These are phyloP conservation scores for Pseudomyrmex pallidus DNA, from an alignment of 1,140 invertebrate genomes.

Conservation along the genomic window DNA sequence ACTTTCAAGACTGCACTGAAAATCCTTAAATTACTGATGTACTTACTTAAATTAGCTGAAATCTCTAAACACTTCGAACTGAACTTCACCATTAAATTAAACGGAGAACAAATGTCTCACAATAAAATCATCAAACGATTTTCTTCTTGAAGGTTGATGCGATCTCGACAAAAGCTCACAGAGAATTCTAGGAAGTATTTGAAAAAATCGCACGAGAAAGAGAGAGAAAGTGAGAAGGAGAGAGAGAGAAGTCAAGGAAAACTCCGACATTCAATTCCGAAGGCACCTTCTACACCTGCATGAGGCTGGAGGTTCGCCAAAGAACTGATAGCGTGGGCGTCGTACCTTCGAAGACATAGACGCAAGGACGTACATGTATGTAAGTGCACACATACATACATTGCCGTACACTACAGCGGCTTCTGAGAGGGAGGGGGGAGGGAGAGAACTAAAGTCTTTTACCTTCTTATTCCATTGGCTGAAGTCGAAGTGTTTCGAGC, in stretches of 20 bases:
- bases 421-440: constrained; percentile 52
- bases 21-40: no score
- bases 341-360: constrained; percentile 73
- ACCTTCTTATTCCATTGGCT: constrained; percentile 74
- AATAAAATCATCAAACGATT: no score
- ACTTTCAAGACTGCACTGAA: no score
- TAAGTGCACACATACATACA: neutral
- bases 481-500: constrained; percentile 62
- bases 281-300: constrained; percentile 67
- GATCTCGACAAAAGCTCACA: neutral
- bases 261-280: constrained; percentile 13
- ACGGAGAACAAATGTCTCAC: no score
- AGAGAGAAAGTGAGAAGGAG: neutral
- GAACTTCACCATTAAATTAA: no score
- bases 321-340: constrained; percentile 80
- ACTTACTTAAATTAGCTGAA: no score
- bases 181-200: neutral
- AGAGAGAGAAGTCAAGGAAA: no score
- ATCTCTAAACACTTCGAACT: no score
- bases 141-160: neutral
- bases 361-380: constrained; percentile 63
- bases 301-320: constrained; percentile 73
- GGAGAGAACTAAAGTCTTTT: constrained; percentile 60
- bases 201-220: no score
- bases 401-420: constrained; percentile 26